These are phyloP conservation scores for Palythoa grandis DNA, from an alignment of 92 coral and sea anemone species.

Conservation along the genomic window DNA sequence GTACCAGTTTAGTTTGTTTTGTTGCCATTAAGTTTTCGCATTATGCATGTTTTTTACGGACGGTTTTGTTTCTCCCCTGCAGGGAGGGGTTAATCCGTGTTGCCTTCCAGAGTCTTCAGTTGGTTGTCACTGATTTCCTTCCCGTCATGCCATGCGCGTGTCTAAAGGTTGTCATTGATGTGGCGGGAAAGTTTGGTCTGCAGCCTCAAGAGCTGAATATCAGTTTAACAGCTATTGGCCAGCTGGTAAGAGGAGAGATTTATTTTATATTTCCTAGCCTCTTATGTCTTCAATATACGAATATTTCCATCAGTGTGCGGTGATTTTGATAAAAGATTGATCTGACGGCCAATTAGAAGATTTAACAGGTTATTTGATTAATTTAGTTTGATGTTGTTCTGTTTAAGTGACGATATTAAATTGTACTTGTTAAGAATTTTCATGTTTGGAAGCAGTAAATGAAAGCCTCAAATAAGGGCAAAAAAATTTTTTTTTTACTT, in stretches of 20 bases:
- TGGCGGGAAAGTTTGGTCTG: constrained; percentile 97
- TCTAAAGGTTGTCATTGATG: constrained; percentile 95
- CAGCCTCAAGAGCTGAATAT: constrained; percentile 97
- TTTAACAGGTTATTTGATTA: too few species aligned
- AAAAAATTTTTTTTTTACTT: too few species aligned
- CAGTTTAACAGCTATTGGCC: constrained; percentile 97
- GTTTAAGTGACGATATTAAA: too few species aligned
- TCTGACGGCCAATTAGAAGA: too few species aligned
- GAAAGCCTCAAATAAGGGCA: too few species aligned
- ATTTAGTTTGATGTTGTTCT: too few species aligned
- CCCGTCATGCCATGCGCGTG: constrained; percentile 97
- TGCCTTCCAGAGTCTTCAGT: constrained; percentile 98
- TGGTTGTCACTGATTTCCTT: constrained; percentile 96
- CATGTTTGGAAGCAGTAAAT: too few species aligned
- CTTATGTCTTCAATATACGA: background rate
- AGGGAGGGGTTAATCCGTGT: constrained; percentile 97
- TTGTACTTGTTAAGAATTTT: too few species aligned
- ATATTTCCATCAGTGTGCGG: background rate
- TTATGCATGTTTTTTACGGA: too few species aligned
- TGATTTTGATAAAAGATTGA: background rate
- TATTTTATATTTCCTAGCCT: background rate
- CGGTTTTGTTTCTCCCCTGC: constrained; percentile 15
- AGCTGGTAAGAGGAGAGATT: constrained; percentile 73
- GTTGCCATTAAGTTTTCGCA: too few species aligned
- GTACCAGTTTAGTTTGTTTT: background rate